Evolutionary conservation across 2,797 vertebrate genomes (phyloP).

Genomic region (Pelobates cultripes): DNA sequence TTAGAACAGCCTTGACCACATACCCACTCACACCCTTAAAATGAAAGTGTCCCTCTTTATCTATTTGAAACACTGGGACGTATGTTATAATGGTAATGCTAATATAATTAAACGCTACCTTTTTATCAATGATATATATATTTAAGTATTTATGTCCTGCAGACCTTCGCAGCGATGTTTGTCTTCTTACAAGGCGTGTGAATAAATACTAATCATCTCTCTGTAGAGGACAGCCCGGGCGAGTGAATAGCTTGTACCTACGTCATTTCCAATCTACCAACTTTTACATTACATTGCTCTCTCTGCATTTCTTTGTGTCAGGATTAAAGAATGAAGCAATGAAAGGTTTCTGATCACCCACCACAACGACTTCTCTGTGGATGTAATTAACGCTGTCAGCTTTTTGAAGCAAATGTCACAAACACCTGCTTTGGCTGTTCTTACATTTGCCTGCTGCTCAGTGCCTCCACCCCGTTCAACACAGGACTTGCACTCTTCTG

Average conservation of each 20-base stretch:
- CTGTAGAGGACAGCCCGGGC: background rate
- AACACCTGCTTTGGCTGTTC: background rate
- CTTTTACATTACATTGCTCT: background rate
- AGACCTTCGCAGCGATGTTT: too few relatives aligned
- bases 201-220: too few relatives aligned
- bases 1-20: too few relatives aligned
- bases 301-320: slow-evolving; percentile 27
- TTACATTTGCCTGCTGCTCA: background rate
- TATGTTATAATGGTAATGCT: too few relatives aligned
- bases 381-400: slow-evolving; percentile 47
- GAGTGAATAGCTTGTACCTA: slow-evolving; percentile 16
- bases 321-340: slow-evolving; percentile 35
- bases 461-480: background rate
- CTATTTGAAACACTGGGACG: too few relatives aligned
- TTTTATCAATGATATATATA: too few relatives aligned
- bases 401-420: slow-evolving; percentile 41
- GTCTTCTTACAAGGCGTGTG: too few relatives aligned
- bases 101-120: too few relatives aligned
- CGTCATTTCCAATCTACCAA: background rate
- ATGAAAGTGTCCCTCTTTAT: too few relatives aligned
- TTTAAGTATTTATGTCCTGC: too few relatives aligned
- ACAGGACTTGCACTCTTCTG: too few relatives aligned
- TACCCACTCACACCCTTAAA: too few relatives aligned
- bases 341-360: slow-evolving; percentile 43
- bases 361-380: slow-evolving; percentile 19